Conservation (phyloP, 2,113 vertebrate genomes). For the Lophius piscatorius region DNA sequence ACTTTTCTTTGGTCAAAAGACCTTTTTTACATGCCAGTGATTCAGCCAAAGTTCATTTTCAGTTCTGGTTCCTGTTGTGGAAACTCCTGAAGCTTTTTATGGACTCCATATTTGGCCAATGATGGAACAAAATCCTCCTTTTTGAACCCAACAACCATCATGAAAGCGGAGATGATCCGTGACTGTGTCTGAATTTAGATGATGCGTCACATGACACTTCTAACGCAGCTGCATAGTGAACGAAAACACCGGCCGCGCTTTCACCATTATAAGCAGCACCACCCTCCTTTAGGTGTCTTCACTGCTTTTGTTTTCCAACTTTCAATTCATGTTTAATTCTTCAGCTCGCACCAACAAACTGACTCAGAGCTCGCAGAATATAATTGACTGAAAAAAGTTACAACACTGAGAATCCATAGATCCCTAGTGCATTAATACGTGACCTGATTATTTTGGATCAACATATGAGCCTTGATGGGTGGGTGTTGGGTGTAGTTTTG, state of each 20-base stretch:
- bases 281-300: background rate
- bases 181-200: too few species aligned
- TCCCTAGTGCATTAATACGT: constrained; percentile 14
- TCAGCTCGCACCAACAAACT: constrained; percentile 16
- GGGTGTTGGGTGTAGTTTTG: constrained; percentile 7
- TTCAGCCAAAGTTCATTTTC: too few species aligned
- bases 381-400: constrained; percentile 31
- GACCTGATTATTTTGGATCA: constrained; percentile 19
- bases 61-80: too few species aligned
- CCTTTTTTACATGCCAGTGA: too few species aligned
- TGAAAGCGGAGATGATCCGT: too few species aligned
- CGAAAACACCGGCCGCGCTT: constrained; percentile 1
- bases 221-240: background rate
- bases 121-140: too few species aligned
- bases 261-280: constrained; percentile 15
- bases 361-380: constrained; percentile 25
- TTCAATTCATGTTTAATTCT: constrained; percentile 13
- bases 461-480: background rate
- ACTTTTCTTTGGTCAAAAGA: too few species aligned
- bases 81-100: too few species aligned
- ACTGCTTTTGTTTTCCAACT: constrained; percentile 1
- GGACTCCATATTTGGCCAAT: too few species aligned
- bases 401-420: constrained; percentile 29
- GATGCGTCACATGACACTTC: too few species aligned
- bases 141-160: too few species aligned